Evolutionary conservation across 2,797 vertebrate genomes (phyloP), one percentile per base, ranked within the genome.

Genomic region (Eidolon dupreanum): DNA sequence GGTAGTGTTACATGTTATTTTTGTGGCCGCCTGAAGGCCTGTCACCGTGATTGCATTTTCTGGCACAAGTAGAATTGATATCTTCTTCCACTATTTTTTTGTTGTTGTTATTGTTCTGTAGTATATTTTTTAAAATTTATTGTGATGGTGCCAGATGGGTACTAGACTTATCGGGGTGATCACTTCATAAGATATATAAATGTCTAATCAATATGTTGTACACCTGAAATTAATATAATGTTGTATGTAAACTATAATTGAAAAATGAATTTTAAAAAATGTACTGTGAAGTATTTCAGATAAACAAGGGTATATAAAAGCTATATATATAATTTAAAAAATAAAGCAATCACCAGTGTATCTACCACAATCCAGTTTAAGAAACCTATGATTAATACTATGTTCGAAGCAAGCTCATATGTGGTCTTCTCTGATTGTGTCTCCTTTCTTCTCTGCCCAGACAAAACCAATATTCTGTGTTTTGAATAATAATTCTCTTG

Each of bases 41-140:
- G 41, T 10, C 31, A 13, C 43, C 9, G 0, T 2, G 1, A 53
- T 10, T 5, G 11, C 33, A 22, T 31, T 49, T 49, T 31, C 22
- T 4, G 49, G 36, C 55, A 24, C 31, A 43, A 11, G 1, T 7
- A 41, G 53, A 77, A 61, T 36, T 4, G 0, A n/a, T 15, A n/a
- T 28, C 75, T 77, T 46, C 22, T 51, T 36, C 22, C 24, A 11
- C 9, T 4, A 20, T n/a, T 59, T 38, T 43, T 26, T 7, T 43
- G 43, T 43, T 43, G 43, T 41, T 38, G 1, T 36, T 63, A 2
- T 24, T 78, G 19, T 51, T 74, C 43, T 68, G 71, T 15, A 33
- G 7, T 13, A 41, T 38, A 26, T 26, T 33, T 55, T 78, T 55
- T 5, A 33, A 51, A 33, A 51, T 46, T 41, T 46, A 41, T 49